Percentiles rank a stretch among this genome's conserved stretches.
Evolutionary conservation across 2,888 invertebrate genomes (phyloP).

Genomic region (Volucella inflata): DNA sequence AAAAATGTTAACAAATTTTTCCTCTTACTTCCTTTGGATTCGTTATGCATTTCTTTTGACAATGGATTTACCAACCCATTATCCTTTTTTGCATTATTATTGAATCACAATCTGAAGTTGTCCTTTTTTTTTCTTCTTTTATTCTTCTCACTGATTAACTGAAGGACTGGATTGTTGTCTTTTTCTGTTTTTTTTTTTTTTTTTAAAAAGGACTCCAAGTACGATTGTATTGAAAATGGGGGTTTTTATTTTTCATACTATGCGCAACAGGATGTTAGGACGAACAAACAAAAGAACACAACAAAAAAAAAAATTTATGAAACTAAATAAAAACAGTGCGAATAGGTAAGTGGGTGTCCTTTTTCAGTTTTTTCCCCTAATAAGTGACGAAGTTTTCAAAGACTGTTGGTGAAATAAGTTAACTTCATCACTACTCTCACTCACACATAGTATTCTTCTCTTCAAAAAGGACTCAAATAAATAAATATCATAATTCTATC

Average conservation of each 20-base stretch:
- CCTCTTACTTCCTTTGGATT: not conserved
- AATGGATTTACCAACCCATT: slow-evolving; percentile 20
- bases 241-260: too few species aligned
- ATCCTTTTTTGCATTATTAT: slow-evolving; percentile 22
- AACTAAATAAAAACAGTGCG: not conserved
- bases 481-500: slow-evolving; percentile 20
- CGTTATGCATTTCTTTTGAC: not conserved
- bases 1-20: slow-evolving; percentile 4
- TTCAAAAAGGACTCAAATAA: slow-evolving; percentile 30
- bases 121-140: slow-evolving; percentile 12
- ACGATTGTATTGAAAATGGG: not conserved
- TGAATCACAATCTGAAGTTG: slow-evolving; percentile 1
- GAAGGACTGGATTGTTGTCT: too few species aligned
- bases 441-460: slow-evolving; percentile 13
- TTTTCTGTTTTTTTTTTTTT: slow-evolving; percentile 2
- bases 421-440: not conserved
- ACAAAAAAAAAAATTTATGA: too few species aligned
- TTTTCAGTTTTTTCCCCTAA: slow-evolving; percentile 1
- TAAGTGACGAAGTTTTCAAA: slow-evolving; percentile 42
- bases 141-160: slow-evolving; percentile 30
- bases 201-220: slow-evolving; percentile 5
- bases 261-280: too few species aligned
- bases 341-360: slow-evolving; percentile 1
- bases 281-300: too few species aligned
- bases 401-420: slow-evolving; percentile 53